Evolutionary conservation across 2,888 invertebrate species (phyloP).

Genomic region (Nephrotoma flavescens): DNA sequence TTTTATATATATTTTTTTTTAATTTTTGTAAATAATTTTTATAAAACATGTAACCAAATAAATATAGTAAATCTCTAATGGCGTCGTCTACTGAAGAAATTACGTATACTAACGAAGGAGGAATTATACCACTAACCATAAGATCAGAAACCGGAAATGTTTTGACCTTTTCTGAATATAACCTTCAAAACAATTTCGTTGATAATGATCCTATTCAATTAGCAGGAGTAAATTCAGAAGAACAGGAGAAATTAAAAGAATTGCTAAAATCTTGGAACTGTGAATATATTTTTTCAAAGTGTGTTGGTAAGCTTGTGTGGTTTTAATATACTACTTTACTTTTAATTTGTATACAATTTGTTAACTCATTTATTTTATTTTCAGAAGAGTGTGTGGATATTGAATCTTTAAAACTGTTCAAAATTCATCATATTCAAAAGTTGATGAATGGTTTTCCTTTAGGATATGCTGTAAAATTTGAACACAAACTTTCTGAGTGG

Average conservation of each 20-base stretch:
- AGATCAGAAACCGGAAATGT: neutral
- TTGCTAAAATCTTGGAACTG: neutral
- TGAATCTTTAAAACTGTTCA: neutral
- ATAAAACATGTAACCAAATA: no score
- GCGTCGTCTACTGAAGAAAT: no score
- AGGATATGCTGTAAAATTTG: neutral
- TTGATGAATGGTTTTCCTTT: neutral
- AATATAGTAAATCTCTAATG: no score
- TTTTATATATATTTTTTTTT: no score
- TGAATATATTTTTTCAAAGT: neutral
- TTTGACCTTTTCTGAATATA: neutral
- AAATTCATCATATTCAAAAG: neutral
- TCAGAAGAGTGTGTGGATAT: neutral
- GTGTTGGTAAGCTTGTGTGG: neutral
- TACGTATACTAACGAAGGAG: no score
- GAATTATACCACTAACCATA: no score
- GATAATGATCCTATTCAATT: neutral
- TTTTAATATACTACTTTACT: neutral
- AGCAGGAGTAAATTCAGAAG: neutral
- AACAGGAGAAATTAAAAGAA: neutral
- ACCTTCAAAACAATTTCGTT: neutral
- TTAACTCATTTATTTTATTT: neutral
- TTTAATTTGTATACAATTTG: neutral
- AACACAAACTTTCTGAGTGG: neutral
- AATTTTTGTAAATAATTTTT: no score